Conservation (phyloP, 2,113 vertebrate genomes). For the Alexandromys fortis region DNA sequence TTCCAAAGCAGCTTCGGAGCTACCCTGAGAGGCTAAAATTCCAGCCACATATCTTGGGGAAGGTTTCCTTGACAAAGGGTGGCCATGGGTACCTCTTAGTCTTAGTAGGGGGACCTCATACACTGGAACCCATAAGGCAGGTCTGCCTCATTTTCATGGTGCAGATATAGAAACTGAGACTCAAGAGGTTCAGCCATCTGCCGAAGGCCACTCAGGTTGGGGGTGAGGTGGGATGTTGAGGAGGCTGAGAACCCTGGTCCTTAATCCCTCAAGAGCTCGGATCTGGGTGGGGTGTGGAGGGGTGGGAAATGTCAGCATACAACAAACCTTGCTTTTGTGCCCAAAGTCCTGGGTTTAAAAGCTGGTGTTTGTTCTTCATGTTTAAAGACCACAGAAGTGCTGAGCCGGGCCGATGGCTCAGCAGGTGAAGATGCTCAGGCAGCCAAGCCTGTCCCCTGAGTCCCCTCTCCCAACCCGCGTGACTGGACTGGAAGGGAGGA, state of each 20-base stretch:
- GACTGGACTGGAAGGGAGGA: not conserved
- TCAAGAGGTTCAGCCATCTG: not conserved
- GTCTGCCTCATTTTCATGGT: not conserved
- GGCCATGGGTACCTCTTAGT: conserved; percentile 18
- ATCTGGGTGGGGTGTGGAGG: not conserved
- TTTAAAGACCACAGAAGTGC: not conserved
- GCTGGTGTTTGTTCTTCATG: not conserved
- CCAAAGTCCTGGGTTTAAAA: not conserved
- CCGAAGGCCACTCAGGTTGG: fast-evolving
- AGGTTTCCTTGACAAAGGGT: not conserved
- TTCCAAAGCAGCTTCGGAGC: not conserved
- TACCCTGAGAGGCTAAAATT: not conserved
- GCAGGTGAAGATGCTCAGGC: not conserved
- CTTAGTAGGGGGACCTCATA: not conserved
- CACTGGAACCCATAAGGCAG: not conserved
- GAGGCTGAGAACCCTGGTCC: not conserved
- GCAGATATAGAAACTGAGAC: not conserved
- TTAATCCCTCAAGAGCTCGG: not conserved
- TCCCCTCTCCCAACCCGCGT: not conserved
- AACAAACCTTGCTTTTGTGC: not conserved
- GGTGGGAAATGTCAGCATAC: not conserved
- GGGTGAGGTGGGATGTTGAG: not conserved
- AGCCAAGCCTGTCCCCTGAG: not conserved
- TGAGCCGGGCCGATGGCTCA: not conserved
- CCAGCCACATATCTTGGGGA: not conserved